Evolutionary conservation across 2,888 invertebrate species (phyloP).

Genomic region (Athetis lepigone): DNA sequence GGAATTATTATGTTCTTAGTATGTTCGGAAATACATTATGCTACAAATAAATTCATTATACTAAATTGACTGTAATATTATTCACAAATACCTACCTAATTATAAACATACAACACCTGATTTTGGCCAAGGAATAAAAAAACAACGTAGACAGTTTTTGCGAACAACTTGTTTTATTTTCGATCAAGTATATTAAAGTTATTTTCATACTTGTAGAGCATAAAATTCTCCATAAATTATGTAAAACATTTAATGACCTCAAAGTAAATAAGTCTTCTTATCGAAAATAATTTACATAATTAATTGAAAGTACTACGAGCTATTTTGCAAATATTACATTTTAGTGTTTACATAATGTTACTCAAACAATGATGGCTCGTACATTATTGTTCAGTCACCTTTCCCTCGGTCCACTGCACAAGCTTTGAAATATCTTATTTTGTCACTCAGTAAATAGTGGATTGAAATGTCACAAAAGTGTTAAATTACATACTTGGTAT

Average conservation of each 20-base stretch:
- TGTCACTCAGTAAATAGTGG: constrained; percentile 31
- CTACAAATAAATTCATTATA: no score
- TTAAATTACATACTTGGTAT: constrained; percentile 3
- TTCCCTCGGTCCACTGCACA: constrained; percentile 22
- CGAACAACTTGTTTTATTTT: background rate
- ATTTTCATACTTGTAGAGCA: background rate
- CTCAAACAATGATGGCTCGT: constrained; percentile 24
- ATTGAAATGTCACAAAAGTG: constrained; percentile 34
- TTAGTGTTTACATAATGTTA: constrained; percentile 33
- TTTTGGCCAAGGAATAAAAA: no score
- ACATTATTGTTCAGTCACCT: constrained; percentile 38
- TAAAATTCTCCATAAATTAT: background rate
- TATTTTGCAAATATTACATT: constrained; percentile 38
- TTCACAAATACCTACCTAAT: no score
- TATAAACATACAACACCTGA: no score
- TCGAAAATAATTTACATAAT: constrained; percentile 10
- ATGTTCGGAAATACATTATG: no score
- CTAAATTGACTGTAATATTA: no score
- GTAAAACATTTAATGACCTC: background rate
- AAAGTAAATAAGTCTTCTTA: background rate
- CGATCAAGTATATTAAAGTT: no score
- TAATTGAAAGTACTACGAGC: background rate
- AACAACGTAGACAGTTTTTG: no score
- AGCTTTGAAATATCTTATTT: constrained; percentile 29
- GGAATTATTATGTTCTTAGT: no score